Conservation (phyloP, 2,797 vertebrate genomes). For the Paguma larvata region DNA sequence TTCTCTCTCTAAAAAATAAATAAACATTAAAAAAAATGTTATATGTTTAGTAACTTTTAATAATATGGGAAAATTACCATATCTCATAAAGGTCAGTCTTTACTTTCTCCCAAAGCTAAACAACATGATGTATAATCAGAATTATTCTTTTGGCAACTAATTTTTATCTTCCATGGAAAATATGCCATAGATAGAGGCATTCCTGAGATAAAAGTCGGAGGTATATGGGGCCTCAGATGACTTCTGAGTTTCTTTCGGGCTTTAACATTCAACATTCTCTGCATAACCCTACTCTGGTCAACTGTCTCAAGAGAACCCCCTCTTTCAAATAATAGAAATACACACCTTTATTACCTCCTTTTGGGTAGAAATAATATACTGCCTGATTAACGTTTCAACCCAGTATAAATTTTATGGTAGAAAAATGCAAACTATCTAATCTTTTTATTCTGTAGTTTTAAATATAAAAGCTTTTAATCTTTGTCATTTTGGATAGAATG, state of each 20-base stretch:
- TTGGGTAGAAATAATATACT: background rate
- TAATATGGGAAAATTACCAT: background rate
- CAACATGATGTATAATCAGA: background rate
- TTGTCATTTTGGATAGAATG: conserved; percentile 34
- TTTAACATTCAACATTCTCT: background rate
- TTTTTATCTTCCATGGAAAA: background rate
- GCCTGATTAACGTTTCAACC: background rate
- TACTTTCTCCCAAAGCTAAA: conserved; percentile 2
- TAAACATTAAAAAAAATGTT: background rate
- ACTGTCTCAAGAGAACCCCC: background rate
- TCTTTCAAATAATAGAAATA: background rate
- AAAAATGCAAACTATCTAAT: background rate
- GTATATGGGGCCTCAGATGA: background rate
- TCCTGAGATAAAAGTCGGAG: background rate
- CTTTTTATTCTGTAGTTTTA: conserved; percentile 37
- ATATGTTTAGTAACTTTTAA: background rate
- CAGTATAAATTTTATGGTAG: background rate
- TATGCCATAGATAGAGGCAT: background rate
- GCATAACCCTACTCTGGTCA: background rate
- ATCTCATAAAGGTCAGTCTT: background rate
- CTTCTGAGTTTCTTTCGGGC: background rate
- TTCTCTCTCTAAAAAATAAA: too few species aligned
- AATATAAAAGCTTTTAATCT: conserved; percentile 23
- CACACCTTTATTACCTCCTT: background rate
- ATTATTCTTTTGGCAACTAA: background rate